Base-by-base conservation (phyloP, 2,797 vertebrate species). In the Naso thynnoides region DNA sequence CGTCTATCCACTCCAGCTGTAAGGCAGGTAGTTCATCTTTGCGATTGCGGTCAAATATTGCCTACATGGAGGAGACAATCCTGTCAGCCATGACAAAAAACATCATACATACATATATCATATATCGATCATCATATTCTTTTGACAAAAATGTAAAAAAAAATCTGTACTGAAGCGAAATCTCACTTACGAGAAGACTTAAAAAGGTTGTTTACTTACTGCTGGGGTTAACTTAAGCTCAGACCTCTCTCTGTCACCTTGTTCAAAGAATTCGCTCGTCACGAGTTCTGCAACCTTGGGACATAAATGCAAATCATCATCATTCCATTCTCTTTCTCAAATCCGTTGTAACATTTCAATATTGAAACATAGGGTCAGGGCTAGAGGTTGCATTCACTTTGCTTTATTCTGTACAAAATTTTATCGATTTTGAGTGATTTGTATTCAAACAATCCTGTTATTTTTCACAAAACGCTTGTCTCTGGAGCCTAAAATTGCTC, bases 21-120 rank as follows among this genome's bases (percentile, higher is more conserved):
- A 95, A 88, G 57, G 84, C 91, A 9, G 92, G 94, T 16, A 96
- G 87, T 86, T 96, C 95, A 79, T 96, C 94, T 90, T 95, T 96
- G 48, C 95, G 94, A 85, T 96, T 95, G 18, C 95, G 95, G 73
- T 96, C 95, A 91, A 96, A 96, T 89, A 96, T 96, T 49, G 95
- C 94, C 95, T 96, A 60, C 8, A 71, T 75, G 84, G 45, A 82
- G 15, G 64, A 9, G n/a, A 83, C 13, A 48, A 60, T 23, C 15
- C 36, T 41, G 49, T 82, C 21, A 78, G 59, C n/a, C 26, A 47
- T 45, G n/a, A 56, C n/a, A 29, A 54, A 55, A 70, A 55, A 16
- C 8, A 54, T 48, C n/a, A n/a, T n/a, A n/a, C n/a, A n/a, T n/a
- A n/a, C n/a, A n/a, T n/a, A n/a, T n/a, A n/a, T n/a, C n/a, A n/a